Evolutionary conservation across 2,113 vertebrate species (phyloP), one percentile per base, ranked within the genome.

Genomic region (Xyliphius kryptos): DNA sequence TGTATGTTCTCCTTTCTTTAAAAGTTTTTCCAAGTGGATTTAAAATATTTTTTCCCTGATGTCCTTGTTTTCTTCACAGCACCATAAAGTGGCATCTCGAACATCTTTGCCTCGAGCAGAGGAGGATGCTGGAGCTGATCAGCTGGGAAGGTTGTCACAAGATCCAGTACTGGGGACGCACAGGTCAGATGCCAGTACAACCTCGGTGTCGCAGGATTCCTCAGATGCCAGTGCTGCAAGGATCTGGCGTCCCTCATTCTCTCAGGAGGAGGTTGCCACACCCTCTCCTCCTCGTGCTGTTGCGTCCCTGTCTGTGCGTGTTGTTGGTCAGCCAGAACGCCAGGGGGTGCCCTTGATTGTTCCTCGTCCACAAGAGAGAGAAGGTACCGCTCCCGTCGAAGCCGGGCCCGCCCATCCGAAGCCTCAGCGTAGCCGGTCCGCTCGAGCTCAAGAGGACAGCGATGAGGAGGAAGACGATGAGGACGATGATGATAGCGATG

Each of bases 221-320:
- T 56, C 79, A 36, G 82, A 85, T 26, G 74, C 73, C 62, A 81
- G 83, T 21, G 82, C 79, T 66, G 76, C 78, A 9, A 78, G 81
- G 77, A 60, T 75, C 62, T 81, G 83, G 68, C 72, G 72, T 21
- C 61, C 76, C 20, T 66, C 77, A 12, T 76, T 79, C 73, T 77
- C 67, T 46, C 82, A 79, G 1, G 81, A 83, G 38, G 83, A 86
- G 56, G 77, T 78, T 6, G 71, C 80, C 2, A 81, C 79, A n/a
- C 79, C 82, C 0, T 84, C 86, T 22, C 87, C 86, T 19, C 81
- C 82, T 1, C 81, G 85, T 0, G 87, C 86, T 1, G 84, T 89
- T 6, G 87, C 87, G 16, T 89, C 86, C 4, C 75, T 89, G 60
- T 89, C 86, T 0, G 86, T 89, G 61, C 86, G 86, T 0, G 86